Percentiles rank a stretch among this genome's conserved stretches.
Conservation (phyloP, 2,113 vertebrate genomes). For the Cricetomys ansorgei region DNA sequence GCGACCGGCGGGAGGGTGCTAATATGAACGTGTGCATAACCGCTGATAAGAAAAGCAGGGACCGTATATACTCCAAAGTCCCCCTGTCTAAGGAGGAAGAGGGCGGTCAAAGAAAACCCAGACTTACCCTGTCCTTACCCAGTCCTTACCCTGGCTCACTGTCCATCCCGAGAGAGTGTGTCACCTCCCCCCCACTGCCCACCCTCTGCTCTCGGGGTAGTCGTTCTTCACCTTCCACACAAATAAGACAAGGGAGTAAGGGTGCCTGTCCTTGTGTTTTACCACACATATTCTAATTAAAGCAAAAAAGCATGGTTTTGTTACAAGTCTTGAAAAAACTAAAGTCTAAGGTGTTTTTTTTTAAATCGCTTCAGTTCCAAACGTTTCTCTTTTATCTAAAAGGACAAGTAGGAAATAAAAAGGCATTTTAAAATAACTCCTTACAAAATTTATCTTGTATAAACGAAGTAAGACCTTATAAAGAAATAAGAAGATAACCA, state of each 20-base stretch:
- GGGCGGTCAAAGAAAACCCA: conserved; percentile 1
- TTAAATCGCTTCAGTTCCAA: neutral
- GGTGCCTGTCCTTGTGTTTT: neutral
- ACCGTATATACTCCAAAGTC: neutral
- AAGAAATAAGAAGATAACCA: neutral
- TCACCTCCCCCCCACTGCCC: neutral
- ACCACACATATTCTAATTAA: neutral
- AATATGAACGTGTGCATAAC: neutral
- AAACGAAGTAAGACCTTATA: neutral
- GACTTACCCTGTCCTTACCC: neutral
- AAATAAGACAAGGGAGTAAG: neutral
- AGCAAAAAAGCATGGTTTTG: neutral
- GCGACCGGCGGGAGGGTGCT: neutral
- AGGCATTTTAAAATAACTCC: neutral
- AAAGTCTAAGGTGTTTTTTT: neutral
- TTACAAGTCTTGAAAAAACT: conserved; percentile 34
- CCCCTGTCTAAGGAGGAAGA: neutral
- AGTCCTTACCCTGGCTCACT: neutral
- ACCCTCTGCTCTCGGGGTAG: too few relatives aligned
- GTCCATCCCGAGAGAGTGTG: neutral
- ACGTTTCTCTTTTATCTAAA: conserved; percentile 6
- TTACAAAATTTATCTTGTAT: conserved; percentile 22
- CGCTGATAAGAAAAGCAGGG: neutral
- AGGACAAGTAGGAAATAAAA: neutral
- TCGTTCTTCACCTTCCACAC: neutral